Conservation (phyloP, 2,113 vertebrate genomes). For the Shinisaurus crocodilurus region DNA sequence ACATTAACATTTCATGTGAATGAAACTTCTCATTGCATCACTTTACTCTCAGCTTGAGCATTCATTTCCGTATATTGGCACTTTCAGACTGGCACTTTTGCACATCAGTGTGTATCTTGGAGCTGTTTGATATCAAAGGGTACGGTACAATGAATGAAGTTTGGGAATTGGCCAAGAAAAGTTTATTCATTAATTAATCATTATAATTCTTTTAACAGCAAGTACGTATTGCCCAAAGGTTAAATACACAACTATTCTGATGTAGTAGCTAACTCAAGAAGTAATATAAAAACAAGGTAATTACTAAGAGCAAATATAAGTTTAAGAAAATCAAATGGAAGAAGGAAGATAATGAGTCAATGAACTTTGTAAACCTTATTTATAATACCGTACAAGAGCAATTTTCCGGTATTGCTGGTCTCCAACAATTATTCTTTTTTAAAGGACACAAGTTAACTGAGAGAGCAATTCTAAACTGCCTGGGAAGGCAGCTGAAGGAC, state of each 20-base stretch:
- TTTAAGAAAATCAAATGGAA: background rate
- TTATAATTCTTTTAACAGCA: background rate
- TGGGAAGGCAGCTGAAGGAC: background rate
- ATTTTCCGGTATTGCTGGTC: background rate
- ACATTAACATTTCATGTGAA: background rate
- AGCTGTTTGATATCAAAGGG: background rate
- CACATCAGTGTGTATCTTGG: background rate
- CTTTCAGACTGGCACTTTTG: background rate
- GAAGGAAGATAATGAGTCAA: background rate
- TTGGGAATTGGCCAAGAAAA: background rate
- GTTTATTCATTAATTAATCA: background rate
- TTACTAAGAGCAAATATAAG: background rate
- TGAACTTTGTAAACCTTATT: background rate
- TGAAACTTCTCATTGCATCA: conserved; percentile 11
- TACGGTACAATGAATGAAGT: background rate
- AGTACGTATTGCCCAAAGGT: background rate
- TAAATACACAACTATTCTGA: background rate
- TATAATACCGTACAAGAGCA: background rate
- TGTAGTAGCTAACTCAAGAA: background rate
- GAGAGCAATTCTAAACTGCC: background rate
- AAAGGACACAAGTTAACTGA: background rate
- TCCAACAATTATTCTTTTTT: background rate
- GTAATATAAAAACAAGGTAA: background rate
- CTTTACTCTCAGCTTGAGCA: background rate
- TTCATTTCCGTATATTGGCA: background rate